These are phyloP conservation scores for Nothobranchius furzeri DNA, from an alignment of 2,113 vertebrate species.

Conservation along the genomic window DNA sequence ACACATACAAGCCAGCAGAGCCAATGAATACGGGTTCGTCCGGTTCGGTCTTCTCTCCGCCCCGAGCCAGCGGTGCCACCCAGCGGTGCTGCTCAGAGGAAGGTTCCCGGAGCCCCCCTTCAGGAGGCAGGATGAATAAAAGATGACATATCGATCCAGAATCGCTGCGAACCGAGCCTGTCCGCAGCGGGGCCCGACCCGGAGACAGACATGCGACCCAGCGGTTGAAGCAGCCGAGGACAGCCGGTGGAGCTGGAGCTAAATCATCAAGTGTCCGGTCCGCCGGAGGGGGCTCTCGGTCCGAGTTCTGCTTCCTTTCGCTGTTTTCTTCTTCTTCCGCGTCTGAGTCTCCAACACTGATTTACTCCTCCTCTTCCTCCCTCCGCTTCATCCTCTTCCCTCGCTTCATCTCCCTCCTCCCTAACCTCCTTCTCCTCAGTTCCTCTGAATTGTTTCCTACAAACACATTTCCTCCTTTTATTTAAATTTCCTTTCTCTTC, in stretches of 20 bases:
- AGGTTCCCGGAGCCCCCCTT: slow-evolving; percentile 6
- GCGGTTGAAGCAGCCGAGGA: background rate
- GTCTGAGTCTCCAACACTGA: slow-evolving; percentile 49
- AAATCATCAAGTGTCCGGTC: slow-evolving; percentile 52
- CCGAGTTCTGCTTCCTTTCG: slow-evolving; percentile 27
- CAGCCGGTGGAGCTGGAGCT: background rate
- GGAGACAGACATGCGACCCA: background rate
- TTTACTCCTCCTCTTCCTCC: slow-evolving; percentile 54
- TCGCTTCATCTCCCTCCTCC: background rate
- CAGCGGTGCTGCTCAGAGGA: slow-evolving; percentile 31
- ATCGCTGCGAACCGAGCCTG: background rate
- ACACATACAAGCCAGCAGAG: background rate
- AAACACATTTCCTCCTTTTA: no score
- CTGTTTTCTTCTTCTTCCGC: slow-evolving; percentile 53
- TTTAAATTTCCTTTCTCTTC: no score
- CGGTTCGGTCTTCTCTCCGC: slow-evolving; percentile 3
- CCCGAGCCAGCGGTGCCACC: slow-evolving; percentile 59
- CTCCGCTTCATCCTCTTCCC: background rate
- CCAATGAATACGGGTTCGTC: background rate
- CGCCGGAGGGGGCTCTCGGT: slow-evolving; percentile 2
- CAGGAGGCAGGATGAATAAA: slow-evolving; percentile 25
- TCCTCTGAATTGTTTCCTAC: background rate
- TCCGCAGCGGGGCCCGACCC: background rate
- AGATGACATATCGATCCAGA: slow-evolving; percentile 27
- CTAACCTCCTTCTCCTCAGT: background rate